phyloP scores from a whole-genome alignment of 1,140 invertebrate genomes.

The Zaprionus kolodkinae region DNA sequence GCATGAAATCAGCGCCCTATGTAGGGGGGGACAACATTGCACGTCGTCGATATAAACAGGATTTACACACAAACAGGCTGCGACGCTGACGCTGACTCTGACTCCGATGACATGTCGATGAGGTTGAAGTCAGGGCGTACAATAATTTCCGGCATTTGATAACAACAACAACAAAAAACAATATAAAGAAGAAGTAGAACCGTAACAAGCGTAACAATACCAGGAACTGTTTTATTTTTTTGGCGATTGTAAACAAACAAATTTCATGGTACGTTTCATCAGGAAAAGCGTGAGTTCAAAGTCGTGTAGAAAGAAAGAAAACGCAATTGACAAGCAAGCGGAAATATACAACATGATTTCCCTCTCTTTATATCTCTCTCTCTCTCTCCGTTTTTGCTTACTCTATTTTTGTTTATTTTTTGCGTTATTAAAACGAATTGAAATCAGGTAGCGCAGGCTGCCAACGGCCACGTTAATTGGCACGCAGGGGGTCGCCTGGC shows the following conservation, averaged over 20 bases:
- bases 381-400: not conserved
- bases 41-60: constrained; percentile 61
- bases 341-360: constrained; percentile 45
- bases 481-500: constrained; percentile 27
- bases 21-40: constrained; percentile 36
- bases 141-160: constrained; percentile 81
- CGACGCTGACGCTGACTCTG: constrained; percentile 37
- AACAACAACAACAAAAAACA: constrained; percentile 43
- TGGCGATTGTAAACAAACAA: constrained; percentile 77
- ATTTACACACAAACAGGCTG: constrained; percentile 66
- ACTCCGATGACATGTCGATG: constrained; percentile 52
- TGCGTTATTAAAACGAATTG: constrained; percentile 50
- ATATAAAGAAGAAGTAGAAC: not conserved
- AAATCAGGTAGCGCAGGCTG: constrained; percentile 43
- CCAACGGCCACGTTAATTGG: constrained; percentile 59
- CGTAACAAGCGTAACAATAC: constrained; percentile 16
- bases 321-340: constrained; percentile 72
- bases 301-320: constrained; percentile 27
- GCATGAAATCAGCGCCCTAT: constrained; percentile 67
- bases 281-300: constrained; percentile 20
- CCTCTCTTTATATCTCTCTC: constrained; percentile 8
- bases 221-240: constrained; percentile 15
- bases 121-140: constrained; percentile 57
- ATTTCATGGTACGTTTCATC: constrained; percentile 74
- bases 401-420: constrained; percentile 10